A percentile compares a stretch with the other conserved stretches of the same genome.
These are phyloP conservation scores for Arremon aurantiirostris DNA, from an alignment of 2,797 vertebrate genomes.

Conservation along the genomic window DNA sequence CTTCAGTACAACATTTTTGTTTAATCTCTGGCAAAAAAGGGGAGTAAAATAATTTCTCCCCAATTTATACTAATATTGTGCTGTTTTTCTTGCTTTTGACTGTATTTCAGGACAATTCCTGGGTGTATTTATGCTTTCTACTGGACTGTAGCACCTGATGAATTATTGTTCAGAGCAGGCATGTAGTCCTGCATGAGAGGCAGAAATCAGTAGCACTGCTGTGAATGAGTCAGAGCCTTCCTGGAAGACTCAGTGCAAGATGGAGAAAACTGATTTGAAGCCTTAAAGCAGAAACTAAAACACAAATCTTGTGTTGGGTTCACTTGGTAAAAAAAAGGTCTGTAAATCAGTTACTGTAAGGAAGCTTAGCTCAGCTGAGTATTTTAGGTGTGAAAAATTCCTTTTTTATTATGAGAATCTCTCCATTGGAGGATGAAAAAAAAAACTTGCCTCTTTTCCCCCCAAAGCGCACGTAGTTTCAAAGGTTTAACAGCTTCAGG, in stretches of 20 bases:
- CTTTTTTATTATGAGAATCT: background rate
- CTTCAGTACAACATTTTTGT: background rate
- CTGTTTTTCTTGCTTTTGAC: background rate
- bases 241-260: background rate
- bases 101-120: background rate
- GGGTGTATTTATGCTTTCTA: background rate
- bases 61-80: background rate
- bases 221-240: background rate
- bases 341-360: background rate
- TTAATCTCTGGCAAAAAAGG: background rate
- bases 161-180: background rate
- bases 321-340: background rate
- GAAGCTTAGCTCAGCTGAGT: background rate
- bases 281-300: background rate
- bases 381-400: background rate
- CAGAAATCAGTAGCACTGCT: background rate
- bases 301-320: background rate
- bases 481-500: background rate
- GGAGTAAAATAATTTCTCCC: background rate
- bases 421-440: background rate
- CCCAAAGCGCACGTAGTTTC: background rate
- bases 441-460: accelerated
- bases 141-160: background rate
- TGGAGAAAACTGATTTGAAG: background rate
- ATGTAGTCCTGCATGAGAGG: background rate